These are phyloP conservation scores for Notolabrus celidotus DNA, from an alignment of 2,797 vertebrate genomes.

Conservation along the genomic window DNA sequence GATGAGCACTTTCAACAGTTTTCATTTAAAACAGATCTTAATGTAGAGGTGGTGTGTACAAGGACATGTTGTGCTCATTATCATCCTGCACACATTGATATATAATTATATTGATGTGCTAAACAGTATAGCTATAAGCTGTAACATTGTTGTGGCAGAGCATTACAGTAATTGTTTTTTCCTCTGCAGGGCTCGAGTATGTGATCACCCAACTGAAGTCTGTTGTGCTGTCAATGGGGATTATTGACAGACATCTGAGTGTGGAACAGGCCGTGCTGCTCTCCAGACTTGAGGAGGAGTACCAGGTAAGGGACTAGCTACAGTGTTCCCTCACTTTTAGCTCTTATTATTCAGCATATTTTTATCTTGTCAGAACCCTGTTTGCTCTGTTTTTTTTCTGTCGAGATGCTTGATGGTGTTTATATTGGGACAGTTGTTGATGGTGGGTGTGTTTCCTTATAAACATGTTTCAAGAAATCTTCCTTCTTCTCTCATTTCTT, in stretches of 20 bases:
- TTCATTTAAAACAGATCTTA: background rate
- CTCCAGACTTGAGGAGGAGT: conserved; percentile 96
- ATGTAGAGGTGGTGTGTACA: background rate
- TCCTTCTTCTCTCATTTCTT: background rate
- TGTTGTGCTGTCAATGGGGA: conserved; percentile 89
- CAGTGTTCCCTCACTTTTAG: background rate
- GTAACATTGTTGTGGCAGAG: too few species aligned
- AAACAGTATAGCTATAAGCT: background rate
- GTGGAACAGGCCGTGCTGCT: conserved; percentile 95
- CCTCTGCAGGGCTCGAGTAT: conserved; percentile 91
- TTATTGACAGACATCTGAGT: conserved; percentile 91
- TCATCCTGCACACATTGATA: too few species aligned
- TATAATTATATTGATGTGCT: background rate
- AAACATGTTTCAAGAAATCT: background rate
- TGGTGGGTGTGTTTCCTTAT: background rate
- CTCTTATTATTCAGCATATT: background rate
- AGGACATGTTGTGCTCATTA: too few species aligned
- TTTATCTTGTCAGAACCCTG: background rate
- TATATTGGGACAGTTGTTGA: background rate
- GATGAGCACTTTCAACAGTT: background rate
- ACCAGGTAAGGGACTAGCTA: conserved; percentile 86
- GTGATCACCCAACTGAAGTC: conserved; percentile 96
- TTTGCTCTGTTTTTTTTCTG: too few species aligned
- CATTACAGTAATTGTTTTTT: conserved; percentile 17
- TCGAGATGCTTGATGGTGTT: background rate